A percentile compares a stretch with the other conserved stretches of the same genome.
These are phyloP conservation scores for Zaprionus vittiger DNA, from an alignment of 1,140 invertebrate species.

Conservation along the genomic window DNA sequence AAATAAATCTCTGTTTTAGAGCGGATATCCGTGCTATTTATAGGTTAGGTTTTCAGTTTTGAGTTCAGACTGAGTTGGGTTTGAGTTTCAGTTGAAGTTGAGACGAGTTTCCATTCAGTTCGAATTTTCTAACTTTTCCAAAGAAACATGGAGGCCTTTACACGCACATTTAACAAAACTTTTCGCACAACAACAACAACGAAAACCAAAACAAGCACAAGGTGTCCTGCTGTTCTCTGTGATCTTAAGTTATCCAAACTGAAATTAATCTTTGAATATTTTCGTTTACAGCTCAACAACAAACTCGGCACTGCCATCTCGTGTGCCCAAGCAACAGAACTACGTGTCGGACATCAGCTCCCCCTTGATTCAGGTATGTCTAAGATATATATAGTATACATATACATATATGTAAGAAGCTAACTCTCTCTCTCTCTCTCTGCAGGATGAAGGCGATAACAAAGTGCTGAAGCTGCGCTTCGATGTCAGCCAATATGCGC, in stretches of 20 bases:
- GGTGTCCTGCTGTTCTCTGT: slow-evolving; percentile 10
- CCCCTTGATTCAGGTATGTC: slow-evolving; percentile 90
- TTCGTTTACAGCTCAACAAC: slow-evolving; percentile 86
- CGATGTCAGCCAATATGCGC: slow-evolving; percentile 96
- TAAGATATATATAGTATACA: neutral
- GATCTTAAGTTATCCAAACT: neutral
- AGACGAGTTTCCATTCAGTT: slow-evolving; percentile 44
- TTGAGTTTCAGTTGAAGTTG: slow-evolving; percentile 36
- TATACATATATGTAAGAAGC: neutral
- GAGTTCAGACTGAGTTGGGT: neutral
- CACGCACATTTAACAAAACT: slow-evolving; percentile 64
- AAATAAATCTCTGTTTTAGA: slow-evolving; percentile 42
- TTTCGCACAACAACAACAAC: slow-evolving; percentile 60
- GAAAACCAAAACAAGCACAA: slow-evolving; percentile 36
- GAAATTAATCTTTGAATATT: slow-evolving; percentile 2
- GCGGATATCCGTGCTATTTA: slow-evolving; percentile 59
- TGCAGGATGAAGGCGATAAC: slow-evolving; percentile 93
- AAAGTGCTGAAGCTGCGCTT: slow-evolving; percentile 96
- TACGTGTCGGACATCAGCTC: slow-evolving; percentile 90
- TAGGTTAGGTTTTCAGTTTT: slow-evolving; percentile 30
- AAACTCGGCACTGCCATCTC: slow-evolving; percentile 82
- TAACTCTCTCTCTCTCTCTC: slow-evolving; percentile 4
- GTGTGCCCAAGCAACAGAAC: slow-evolving; percentile 81
- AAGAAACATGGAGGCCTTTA: slow-evolving; percentile 58
- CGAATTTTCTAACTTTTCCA: neutral